Base-by-base conservation (phyloP, 2,113 vertebrate species). In the Marmota flaviventris region DNA sequence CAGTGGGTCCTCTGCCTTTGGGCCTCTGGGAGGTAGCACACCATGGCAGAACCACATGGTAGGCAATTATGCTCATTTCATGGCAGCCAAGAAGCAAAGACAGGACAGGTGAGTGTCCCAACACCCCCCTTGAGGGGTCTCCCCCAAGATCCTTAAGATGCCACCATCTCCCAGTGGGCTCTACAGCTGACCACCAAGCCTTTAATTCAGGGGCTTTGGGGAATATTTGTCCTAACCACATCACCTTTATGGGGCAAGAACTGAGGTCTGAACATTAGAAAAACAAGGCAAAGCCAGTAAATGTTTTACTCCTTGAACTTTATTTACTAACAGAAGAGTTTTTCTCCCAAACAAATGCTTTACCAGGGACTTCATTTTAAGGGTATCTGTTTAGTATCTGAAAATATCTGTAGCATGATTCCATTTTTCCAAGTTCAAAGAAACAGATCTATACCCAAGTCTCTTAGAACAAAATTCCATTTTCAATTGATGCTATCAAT, bases 391-490 rank as follows among this genome's bases (percentile, higher is more conserved):
- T 81, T 45, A 13, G 65, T 84, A 48, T 65, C 63, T 94, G 32
- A 86, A 87, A 91, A 89, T 42, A 27, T 70, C 45, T 16, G 20
- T 10, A 84, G 48, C 12, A 69, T 48, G 48, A 88, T 72, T 93
- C 25, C 27, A n/a, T 77, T 84, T 95, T 77, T 88, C 27, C 37
- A 93, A 25, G 18, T 63, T 86, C 61, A 88, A 27, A 48, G 73
- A 95, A 89, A 78, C 9, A 92, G 32, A 85, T 61, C 22, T 75
- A 34, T 27, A 69, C 20, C 89, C 85, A 95, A 77, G 48, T 86
- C 32, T 91, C 92, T 61, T 86, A 73, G 32, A 65, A 94, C 37
- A 95, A 39, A 96, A 70, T 53, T 24, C 8, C 95, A 9, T 56
- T n/a, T 76, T 48, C 10, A 37, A 65, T 39, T 32, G 84, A 97